Base-by-base conservation (phyloP, 2,888 invertebrate species). In the Baccha elongata region DNA sequence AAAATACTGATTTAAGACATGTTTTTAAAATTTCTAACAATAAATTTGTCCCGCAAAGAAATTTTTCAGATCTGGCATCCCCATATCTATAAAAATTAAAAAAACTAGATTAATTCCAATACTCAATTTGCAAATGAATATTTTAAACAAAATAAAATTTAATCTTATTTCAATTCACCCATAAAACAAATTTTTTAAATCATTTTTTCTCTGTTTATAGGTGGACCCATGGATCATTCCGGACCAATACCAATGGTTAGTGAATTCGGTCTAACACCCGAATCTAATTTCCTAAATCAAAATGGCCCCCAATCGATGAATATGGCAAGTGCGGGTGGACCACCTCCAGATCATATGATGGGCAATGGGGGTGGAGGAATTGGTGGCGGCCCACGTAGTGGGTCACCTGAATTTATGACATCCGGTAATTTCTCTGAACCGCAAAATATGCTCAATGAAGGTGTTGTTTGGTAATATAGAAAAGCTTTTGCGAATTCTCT, bases 321-420 rank as follows among this genome's bases (percentile, higher is more conserved):
- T 86, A 87, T 89, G 86, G 89, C 89, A 78, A 87, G 89, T 55
- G 89, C 89, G 78, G 92, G 88, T 58, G 88, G 89, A 60, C 94
- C 92, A 91, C 93, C 93, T 65, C 93, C 94, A 1, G 93, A 94
- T 86, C 93, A 93, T 90, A 92, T 94, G 88, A 92, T 93, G 88
- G 91, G 91, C 71, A 68, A 88, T 86, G 89, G 90, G 84, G 86
- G 48, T 86, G 87, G 86, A 86, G 86, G 50, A 87, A 89, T 85
- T 85, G 87, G 75, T 85, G 88, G 75, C 85, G 94, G 94, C 84
- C 94, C 94, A 80, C 93, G 95, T 86, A 94, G 95, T 65, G 94
- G 95, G 84, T 95, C 95, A 87, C 95, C 95, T 53, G 94, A 94
- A 91, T 95, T 94, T 91, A 93, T 94, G 91, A 91, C 91, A 69